Evolutionary conservation across 2,888 invertebrate genomes (phyloP).

Genomic region (Xestobium rufovillosum): DNA sequence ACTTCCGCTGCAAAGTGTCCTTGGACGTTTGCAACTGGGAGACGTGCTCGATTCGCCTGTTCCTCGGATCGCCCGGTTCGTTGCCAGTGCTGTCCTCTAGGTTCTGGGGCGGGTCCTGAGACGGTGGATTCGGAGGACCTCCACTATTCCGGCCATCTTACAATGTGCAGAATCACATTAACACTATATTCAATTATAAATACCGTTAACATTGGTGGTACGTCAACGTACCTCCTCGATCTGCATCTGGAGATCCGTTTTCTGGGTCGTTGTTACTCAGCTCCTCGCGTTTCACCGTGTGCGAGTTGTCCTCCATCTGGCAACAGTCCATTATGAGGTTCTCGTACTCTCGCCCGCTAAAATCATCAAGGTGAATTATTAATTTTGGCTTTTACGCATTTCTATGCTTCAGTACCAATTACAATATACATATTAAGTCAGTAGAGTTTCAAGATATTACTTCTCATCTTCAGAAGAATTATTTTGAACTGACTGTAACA

Average conservation of each 20-base stretch:
- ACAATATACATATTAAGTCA: not conserved
- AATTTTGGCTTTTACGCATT: no score
- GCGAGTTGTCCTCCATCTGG: slow-evolving; percentile 77
- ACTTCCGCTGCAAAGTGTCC: slow-evolving; percentile 34
- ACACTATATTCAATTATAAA: slow-evolving; percentile 34
- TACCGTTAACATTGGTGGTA: slow-evolving; percentile 40
- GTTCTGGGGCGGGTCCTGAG: slow-evolving; percentile 35
- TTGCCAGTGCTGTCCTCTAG: slow-evolving; percentile 39
- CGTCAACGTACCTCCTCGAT: slow-evolving; percentile 56
- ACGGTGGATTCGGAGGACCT: slow-evolving; percentile 47
- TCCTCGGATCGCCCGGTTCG: slow-evolving; percentile 47
- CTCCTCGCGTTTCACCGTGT: slow-evolving; percentile 79
- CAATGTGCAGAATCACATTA: slow-evolving; percentile 35
- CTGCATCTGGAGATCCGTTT: slow-evolving; percentile 81
- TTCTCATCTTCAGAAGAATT: no score
- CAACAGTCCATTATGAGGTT: slow-evolving; percentile 91
- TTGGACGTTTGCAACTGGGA: slow-evolving; percentile 45
- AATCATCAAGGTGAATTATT: no score
- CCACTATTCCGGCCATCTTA: slow-evolving; percentile 52
- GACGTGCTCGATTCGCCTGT: slow-evolving; percentile 46
- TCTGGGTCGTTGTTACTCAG: slow-evolving; percentile 68
- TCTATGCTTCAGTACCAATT: no score
- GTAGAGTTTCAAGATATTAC: no score
- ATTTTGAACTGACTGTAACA: no score
- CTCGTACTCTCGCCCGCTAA: slow-evolving; percentile 79